phyloP scores from a whole-genome alignment of 1,140 invertebrate genomes.

The Dreissena rostriformis region DNA sequence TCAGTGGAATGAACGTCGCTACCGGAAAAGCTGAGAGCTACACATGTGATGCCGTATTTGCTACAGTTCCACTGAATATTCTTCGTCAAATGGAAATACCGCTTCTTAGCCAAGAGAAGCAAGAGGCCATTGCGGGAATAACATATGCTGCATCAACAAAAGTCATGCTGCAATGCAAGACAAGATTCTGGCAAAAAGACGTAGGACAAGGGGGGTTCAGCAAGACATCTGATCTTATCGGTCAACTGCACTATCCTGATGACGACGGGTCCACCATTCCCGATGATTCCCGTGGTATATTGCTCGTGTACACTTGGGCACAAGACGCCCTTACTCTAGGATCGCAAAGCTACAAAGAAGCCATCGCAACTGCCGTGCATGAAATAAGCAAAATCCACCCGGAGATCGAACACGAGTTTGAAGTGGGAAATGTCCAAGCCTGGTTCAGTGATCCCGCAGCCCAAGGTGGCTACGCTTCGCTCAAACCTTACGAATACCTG shows the following conservation, averaged over 20 bases:
- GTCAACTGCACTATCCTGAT: slow-evolving; percentile 55
- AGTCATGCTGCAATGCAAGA: slow-evolving; percentile 52
- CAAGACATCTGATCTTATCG: slow-evolving; percentile 53
- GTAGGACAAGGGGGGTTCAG: slow-evolving; percentile 54
- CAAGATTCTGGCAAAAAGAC: slow-evolving; percentile 59
- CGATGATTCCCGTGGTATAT: slow-evolving; percentile 36
- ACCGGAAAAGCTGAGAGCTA: no score
- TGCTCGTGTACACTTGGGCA: slow-evolving; percentile 49
- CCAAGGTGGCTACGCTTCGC: no score
- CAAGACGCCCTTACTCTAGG: slow-evolving; percentile 52
- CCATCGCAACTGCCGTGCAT: slow-evolving; percentile 49
- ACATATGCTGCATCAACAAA: slow-evolving; percentile 55
- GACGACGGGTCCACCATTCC: slow-evolving; percentile 9
- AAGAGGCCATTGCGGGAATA: slow-evolving; percentile 34
- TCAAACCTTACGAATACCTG: no score
- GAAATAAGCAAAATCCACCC: slow-evolving; percentile 57
- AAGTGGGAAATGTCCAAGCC: no score
- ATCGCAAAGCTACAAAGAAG: slow-evolving; percentile 27
- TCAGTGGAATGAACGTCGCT: no score
- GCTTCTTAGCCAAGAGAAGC: no score
- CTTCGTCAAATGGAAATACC: no score
- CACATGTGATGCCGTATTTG: no score
- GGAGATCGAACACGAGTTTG: slow-evolving; percentile 44
- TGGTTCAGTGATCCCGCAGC: no score
- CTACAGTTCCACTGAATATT: no score